Conservation (phyloP, 1,140 invertebrate species). For the Ganaspis sp. region DNA sequence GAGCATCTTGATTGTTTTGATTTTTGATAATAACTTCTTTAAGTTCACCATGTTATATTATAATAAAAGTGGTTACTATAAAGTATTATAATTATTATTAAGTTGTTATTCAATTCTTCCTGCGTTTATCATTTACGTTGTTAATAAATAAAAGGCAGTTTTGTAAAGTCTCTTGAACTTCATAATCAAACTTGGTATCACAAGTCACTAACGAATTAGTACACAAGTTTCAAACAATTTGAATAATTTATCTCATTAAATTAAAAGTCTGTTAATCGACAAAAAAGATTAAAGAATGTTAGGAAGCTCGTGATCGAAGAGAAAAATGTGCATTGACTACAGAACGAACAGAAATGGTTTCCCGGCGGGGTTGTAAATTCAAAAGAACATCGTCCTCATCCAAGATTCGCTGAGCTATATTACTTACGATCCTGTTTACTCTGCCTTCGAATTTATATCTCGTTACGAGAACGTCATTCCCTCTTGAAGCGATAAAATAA, state of each 20-base stretch:
- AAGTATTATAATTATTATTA: too few species aligned
- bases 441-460: conserved; percentile 71
- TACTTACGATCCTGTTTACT: conserved; percentile 74
- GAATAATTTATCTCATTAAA: conserved; percentile 16
- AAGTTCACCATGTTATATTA: too few species aligned
- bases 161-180: too few species aligned
- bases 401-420: conserved; percentile 61
- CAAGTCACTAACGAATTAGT: too few species aligned
- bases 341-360: conserved; percentile 47
- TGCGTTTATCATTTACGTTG: too few species aligned
- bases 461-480: conserved; percentile 71
- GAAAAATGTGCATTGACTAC: conserved; percentile 10
- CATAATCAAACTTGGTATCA: too few species aligned
- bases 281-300: conserved; percentile 22
- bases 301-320: conserved; percentile 20
- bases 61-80: too few species aligned
- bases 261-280: not conserved
- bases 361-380: conserved; percentile 60
- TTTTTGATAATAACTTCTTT: too few species aligned
- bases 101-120: too few species aligned
- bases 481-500: conserved; percentile 71
- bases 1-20: too few species aligned
- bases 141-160: too few species aligned
- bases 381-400: conserved; percentile 57
- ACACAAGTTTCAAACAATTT: not conserved